Conservation (phyloP, 2,797 vertebrate species). For the Leptatherina wallacei region DNA sequence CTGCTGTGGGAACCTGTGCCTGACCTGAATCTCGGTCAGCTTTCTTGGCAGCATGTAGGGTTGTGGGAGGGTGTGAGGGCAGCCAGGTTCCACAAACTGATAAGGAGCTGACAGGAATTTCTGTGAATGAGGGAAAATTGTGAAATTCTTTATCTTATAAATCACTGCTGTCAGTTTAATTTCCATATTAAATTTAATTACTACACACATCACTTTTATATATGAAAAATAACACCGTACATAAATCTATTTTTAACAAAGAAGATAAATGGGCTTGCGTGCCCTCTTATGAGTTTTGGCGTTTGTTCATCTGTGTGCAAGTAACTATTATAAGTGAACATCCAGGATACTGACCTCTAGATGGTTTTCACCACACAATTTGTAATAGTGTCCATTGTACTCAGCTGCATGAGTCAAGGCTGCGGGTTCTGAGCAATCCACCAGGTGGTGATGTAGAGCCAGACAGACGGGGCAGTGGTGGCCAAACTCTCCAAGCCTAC, state of each 20-base stretch:
- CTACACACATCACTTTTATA: not conserved
- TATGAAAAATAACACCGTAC: too few species aligned
- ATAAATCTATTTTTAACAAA: too few species aligned
- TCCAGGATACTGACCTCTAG: conserved; percentile 82
- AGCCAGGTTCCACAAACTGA: conserved; percentile 86
- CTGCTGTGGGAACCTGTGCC: conserved; percentile 85
- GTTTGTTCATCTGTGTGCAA: not conserved
- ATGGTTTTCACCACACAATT: conserved; percentile 87
- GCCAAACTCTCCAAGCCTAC: conserved; percentile 88
- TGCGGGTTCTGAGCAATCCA: conserved; percentile 84
- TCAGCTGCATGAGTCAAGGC: conserved; percentile 88
- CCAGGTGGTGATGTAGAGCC: conserved; percentile 85
- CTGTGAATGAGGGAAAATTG: conserved; percentile 70
- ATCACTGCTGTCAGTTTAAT: not conserved
- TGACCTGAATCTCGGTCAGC: conserved; percentile 85
- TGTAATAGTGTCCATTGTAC: conserved; percentile 89
- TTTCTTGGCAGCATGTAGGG: conserved; percentile 85
- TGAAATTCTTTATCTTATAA: not conserved
- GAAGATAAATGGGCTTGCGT: not conserved
- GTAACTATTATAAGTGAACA: not conserved
- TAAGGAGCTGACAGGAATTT: conserved; percentile 88
- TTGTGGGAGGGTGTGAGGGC: conserved; percentile 85
- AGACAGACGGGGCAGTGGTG: conserved; percentile 93
- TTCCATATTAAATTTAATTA: not conserved
- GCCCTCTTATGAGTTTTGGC: not conserved